Evolutionary conservation across 2,113 vertebrate genomes (phyloP).

Genomic region (Alaudala cheleensis): DNA sequence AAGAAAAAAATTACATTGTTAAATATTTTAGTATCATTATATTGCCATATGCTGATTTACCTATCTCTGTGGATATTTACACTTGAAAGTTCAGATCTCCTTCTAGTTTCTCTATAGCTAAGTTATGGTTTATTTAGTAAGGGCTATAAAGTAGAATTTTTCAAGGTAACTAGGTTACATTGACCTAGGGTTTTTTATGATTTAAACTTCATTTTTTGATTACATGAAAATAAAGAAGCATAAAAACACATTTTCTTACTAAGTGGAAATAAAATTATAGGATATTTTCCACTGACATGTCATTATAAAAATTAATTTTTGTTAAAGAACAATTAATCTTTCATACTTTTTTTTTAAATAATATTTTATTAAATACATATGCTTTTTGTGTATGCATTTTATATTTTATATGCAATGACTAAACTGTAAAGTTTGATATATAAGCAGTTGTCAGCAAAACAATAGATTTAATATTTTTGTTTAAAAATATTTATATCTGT

Average conservation of each 20-base stretch:
- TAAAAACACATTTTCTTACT: not conserved
- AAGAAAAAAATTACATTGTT: not conserved
- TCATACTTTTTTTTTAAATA: not conserved
- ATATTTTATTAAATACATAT: not conserved
- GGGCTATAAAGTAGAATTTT: not conserved
- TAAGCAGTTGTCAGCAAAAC: slow-evolving; percentile 62
- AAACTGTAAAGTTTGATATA: slow-evolving; percentile 44
- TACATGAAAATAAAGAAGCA: not conserved
- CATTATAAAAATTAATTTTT: not conserved
- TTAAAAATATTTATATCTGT: slow-evolving; percentile 71
- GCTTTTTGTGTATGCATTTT: not conserved
- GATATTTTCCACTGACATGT: not conserved
- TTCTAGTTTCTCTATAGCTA: not conserved
- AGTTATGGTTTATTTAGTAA: not conserved
- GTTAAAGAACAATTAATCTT: not conserved
- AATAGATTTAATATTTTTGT: slow-evolving; percentile 71
- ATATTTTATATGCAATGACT: not conserved
- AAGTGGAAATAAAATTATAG: not conserved
- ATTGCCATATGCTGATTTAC: not conserved
- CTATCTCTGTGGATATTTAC: not conserved
- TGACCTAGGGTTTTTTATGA: not conserved
- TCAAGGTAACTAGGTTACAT: not conserved
- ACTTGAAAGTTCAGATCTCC: not conserved
- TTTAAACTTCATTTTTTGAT: not conserved
- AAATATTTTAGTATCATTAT: not conserved